Base-by-base conservation (phyloP, 2,888 invertebrate species). In the Smittia aterrima region DNA sequence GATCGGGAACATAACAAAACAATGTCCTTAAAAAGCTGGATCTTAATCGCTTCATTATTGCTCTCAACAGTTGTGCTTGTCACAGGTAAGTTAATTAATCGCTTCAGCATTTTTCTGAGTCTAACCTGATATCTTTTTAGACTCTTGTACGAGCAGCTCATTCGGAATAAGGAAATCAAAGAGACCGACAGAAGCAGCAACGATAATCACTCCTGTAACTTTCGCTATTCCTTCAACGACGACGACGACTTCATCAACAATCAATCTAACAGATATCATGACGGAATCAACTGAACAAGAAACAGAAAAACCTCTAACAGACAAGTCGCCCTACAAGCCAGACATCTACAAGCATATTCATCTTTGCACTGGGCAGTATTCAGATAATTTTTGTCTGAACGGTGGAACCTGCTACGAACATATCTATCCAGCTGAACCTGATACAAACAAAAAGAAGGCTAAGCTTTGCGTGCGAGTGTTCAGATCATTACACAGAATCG, bases 31-130 rank as follows among this genome's bases (percentile, higher is more conserved):
- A 11, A 3, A 2, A 18, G 58, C 58, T 58, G 58, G 58, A 18
- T 58, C n/a, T 20, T 3, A 6, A 2, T 58, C 22, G 58, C 13
- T n/a, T n/a, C n/a, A 58, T 13, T n/a, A 58, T 18, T 58, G 58
- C 58, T 58, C 20, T 58, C 58, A 58, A 22, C 58, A 58, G 58
- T 58, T 58, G 58, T 58, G 58, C 20, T 58, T 13, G 20, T 58
- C 58, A 58, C 58, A 58, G 58, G 58, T 58, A 22, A 38, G 38
- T 38, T 11, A 38, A 11, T n/a, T 4, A 38, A 38, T 38, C 6
- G 38, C 11, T 38, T 38, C 38, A 38, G 38, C 38, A 11, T 38
- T 4, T 38, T 11, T 38, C n/a, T n/a, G n/a, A n/a, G n/a, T n/a
- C 38, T 11, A 38, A 38, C 38, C 38, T n/a, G n/a, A 32, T 47